Evolutionary conservation across 2,888 invertebrate species (phyloP).

Genomic region (Siphlonurus alternatus): DNA sequence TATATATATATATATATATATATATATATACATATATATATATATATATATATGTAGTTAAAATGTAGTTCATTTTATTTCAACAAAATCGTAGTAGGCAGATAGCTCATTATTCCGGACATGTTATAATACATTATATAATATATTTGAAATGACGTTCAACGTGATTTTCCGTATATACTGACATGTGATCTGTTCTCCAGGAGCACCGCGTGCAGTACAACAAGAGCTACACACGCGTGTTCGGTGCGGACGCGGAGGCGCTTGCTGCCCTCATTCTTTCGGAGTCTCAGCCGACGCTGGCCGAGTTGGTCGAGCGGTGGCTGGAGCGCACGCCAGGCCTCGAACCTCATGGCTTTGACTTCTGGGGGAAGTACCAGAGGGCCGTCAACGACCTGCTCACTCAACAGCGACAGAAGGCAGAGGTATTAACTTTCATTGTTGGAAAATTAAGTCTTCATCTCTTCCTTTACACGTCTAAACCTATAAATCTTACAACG

Average conservation of each 20-base stretch:
- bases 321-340: constrained; percentile 96
- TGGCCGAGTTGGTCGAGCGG: constrained; percentile 68
- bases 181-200: too few species aligned
- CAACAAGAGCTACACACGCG: constrained; percentile 78
- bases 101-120: too few species aligned
- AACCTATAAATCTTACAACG: neutral
- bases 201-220: constrained; percentile 81
- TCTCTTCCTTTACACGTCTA: too few species aligned
- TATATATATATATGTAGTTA: too few species aligned
- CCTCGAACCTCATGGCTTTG: constrained; percentile 62
- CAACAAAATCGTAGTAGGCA: too few species aligned
- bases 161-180: too few species aligned
- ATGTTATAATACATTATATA: too few species aligned
- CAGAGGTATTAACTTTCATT: constrained; percentile 37
- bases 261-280: constrained; percentile 37
- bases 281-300: constrained; percentile 71
- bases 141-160: too few species aligned
- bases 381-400: constrained; percentile 54
- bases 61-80: too few species aligned
- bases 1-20: too few species aligned
- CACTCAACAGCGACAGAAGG: constrained; percentile 42
- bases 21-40: too few species aligned
- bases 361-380: constrained; percentile 89
- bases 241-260: constrained; percentile 59
- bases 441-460: too few species aligned